Conservation (phyloP, 2,113 vertebrate species). For the Sigmodon hispidus region DNA sequence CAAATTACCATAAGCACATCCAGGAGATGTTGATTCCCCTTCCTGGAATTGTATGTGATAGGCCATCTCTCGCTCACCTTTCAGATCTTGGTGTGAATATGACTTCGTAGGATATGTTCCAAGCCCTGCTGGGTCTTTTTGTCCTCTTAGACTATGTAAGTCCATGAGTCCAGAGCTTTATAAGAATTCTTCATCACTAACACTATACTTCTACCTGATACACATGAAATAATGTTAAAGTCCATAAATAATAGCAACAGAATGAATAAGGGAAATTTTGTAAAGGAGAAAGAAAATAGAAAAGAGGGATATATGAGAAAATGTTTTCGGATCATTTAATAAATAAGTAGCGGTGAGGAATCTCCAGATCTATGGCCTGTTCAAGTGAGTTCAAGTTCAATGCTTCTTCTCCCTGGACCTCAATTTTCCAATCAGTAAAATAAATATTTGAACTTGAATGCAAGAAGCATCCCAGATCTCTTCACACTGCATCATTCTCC, state of each 20-base stretch:
- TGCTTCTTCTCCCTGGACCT: neutral
- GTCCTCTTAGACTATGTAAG: neutral
- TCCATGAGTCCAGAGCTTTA: neutral
- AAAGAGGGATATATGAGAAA: neutral
- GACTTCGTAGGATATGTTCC: neutral
- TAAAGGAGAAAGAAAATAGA: neutral
- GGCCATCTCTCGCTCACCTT: neutral
- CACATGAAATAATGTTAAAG: neutral
- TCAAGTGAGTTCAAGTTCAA: neutral
- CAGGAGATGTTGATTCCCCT: neutral
- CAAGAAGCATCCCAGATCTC: neutral
- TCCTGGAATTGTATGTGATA: neutral
- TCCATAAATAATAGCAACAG: neutral
- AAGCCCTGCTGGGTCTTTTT: neutral
- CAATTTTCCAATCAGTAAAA: constrained; percentile 15
- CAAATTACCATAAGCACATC: neutral
- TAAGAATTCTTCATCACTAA: neutral
- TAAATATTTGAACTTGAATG: constrained; percentile 46
- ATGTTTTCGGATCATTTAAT: neutral
- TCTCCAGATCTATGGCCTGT: neutral
- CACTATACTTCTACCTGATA: neutral
- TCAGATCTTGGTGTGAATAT: neutral
- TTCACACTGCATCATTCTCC: constrained; percentile 30
- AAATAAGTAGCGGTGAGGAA: neutral
- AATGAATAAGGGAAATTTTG: neutral